Evolutionary conservation across 2,113 vertebrate species (phyloP), one percentile per base, ranked within the genome.

Genomic region (Tetrao urogallus): DNA sequence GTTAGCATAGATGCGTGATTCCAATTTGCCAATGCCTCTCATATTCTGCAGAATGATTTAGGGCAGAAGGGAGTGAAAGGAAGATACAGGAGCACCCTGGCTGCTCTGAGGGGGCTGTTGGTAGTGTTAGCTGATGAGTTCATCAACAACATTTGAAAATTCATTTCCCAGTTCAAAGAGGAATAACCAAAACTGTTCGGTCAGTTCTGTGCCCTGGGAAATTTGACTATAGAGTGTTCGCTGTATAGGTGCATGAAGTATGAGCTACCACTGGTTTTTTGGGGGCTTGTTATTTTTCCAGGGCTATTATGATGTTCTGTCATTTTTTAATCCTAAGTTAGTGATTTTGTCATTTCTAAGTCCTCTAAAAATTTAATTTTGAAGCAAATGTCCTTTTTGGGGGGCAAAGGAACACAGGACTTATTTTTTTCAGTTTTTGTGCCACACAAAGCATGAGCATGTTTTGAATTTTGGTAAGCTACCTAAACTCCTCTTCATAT

Each of bases 271-370:
- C n/a, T 28, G 25, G 15, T 4, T 86, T 57, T 64, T 73, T 11
- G 36, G 47, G 73, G 48, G 10, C 25, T 73, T 58, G 12, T 32
- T 86, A 61, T 89, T 89, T 38, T 38, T 25, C 43, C n/a, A 25
- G 1, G 28, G 34, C 32, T 65, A 0, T 17, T 28, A 11, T 0
- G 3, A n/a, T 48, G 25, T 20, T 69, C 54, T 66, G 27, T 16
- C 2, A 36, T 25, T 78, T 86, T 1, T 18, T 1, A 81, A 38
- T 8, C 14, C 9, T 48, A 34, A 24, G 40, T 69, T 22, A 75
- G 13, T 43, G 52, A 47, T 36, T 4, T 18, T 50, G 18, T 28
- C 27, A 48, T 34, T 36, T 48, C 16, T 48, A 70, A 48, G 27
- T 19, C 32, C 67, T 83, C 22, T 16, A 34, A 76, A 28, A 13